phyloP scores from a whole-genome alignment of 2,113 vertebrate genomes.

The Vidua macroura region DNA sequence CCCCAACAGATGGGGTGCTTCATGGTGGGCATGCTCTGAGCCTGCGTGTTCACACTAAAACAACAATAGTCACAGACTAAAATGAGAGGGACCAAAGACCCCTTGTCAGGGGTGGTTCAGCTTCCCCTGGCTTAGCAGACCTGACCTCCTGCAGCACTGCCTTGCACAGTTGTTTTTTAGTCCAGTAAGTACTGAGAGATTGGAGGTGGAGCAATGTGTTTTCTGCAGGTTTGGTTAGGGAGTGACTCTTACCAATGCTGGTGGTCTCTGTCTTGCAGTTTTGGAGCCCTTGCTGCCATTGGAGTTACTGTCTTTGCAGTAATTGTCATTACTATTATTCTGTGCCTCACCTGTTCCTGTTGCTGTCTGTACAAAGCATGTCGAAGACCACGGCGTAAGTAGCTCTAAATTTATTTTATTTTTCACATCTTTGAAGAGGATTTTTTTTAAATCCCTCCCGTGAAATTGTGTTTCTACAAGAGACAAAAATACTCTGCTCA shows the following conservation, averaged over 20 bases:
- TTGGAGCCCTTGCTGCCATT: conserved; percentile 58
- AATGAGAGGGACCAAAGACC: background rate
- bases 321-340: conserved; percentile 72
- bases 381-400: conserved; percentile 82
- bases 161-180: background rate
- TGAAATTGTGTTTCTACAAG: background rate
- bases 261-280: conserved; percentile 46
- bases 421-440: background rate
- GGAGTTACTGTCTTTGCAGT: conserved; percentile 53
- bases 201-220: background rate
- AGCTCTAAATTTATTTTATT: background rate
- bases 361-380: conserved; percentile 92
- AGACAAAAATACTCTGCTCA: background rate
- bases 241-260: background rate
- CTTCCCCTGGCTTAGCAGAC: background rate
- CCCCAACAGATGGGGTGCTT: fast-evolving
- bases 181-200: background rate
- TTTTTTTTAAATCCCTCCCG: background rate
- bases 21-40: background rate
- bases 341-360: conserved; percentile 90
- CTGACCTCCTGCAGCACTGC: background rate
- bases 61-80: background rate
- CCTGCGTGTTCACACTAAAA: background rate
- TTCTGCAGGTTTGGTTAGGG: background rate
- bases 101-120: background rate